Conservation (phyloP, 2,797 vertebrate species). For the Sphaeramia orbicularis region DNA sequence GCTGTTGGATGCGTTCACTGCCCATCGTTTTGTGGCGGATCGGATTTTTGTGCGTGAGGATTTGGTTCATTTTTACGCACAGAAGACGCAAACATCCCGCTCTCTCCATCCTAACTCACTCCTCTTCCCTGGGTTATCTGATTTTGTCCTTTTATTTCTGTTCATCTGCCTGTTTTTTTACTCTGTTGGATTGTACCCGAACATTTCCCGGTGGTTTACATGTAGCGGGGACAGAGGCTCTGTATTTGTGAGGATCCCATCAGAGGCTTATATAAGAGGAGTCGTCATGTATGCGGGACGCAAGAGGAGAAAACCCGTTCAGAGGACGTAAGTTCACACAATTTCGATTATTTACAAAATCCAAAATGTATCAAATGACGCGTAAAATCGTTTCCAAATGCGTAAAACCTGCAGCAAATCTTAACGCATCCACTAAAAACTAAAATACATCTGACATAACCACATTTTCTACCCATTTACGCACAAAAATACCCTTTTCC, state of each 20-base stretch:
- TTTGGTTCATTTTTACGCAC: neutral
- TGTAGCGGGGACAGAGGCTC: conserved; percentile 48
- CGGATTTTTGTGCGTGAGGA: neutral
- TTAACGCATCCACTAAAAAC: neutral
- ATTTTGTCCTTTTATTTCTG: too few relatives aligned
- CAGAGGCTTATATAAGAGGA: conserved; percentile 45
- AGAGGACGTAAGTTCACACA: conserved; percentile 78
- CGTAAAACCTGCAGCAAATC: neutral
- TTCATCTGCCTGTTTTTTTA: too few relatives aligned
- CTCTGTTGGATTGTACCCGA: too few relatives aligned
- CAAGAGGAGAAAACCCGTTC: conserved; percentile 85
- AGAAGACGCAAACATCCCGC: too few relatives aligned
- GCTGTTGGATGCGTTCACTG: neutral
- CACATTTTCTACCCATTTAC: too few relatives aligned
- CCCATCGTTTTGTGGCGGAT: too few relatives aligned
- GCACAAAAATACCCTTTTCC: too few relatives aligned
- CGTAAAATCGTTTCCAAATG: neutral
- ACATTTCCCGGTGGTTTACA: conserved; percentile 34
- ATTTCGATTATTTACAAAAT: neutral
- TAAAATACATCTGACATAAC: neutral
- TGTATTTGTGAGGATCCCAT: conserved; percentile 25
- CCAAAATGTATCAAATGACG: too few relatives aligned
- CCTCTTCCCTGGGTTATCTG: too few relatives aligned
- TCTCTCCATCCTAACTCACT: too few relatives aligned
- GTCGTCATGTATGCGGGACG: conserved; percentile 83